Conservation (phyloP, 1,140 invertebrate genomes). For the Periplaneta americana region DNA sequence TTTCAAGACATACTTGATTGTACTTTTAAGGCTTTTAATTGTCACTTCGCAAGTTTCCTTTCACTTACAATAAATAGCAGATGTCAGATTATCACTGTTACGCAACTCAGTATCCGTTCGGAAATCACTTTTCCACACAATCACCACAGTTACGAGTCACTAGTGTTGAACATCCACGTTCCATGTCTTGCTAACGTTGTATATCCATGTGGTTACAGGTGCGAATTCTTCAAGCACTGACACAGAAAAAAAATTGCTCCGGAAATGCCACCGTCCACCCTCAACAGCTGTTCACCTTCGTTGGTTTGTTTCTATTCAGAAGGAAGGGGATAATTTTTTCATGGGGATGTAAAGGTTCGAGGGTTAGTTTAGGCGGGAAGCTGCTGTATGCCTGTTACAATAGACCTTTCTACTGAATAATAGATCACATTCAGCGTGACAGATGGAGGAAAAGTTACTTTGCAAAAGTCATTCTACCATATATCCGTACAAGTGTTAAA, state of each 20-base stretch:
- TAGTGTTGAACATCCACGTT: neutral
- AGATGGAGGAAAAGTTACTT: neutral
- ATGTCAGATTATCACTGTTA: neutral
- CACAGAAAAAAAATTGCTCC: neutral
- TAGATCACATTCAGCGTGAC: neutral
- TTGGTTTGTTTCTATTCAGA: neutral
- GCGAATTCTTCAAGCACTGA: neutral
- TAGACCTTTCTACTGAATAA: neutral
- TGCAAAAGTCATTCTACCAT: neutral
- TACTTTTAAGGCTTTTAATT: neutral
- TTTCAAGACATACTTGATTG: neutral
- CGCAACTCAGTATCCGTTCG: neutral
- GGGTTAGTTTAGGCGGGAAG: neutral
- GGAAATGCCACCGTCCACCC: neutral
- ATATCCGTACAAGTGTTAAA: neutral
- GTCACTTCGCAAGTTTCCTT: neutral
- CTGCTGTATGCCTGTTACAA: neutral
- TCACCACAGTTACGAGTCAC: neutral
- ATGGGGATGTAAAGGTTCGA: neutral
- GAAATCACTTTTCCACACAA: neutral
- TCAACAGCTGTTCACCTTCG: neutral
- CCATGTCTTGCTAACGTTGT: too few relatives aligned
- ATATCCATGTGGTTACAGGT: neutral
- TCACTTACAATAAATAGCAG: neutral
- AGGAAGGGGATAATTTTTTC: neutral